Percentiles rank a stretch among this genome's conserved stretches.
Conservation (phyloP, 2,797 vertebrate genomes). For the Microchirus variegatus region DNA sequence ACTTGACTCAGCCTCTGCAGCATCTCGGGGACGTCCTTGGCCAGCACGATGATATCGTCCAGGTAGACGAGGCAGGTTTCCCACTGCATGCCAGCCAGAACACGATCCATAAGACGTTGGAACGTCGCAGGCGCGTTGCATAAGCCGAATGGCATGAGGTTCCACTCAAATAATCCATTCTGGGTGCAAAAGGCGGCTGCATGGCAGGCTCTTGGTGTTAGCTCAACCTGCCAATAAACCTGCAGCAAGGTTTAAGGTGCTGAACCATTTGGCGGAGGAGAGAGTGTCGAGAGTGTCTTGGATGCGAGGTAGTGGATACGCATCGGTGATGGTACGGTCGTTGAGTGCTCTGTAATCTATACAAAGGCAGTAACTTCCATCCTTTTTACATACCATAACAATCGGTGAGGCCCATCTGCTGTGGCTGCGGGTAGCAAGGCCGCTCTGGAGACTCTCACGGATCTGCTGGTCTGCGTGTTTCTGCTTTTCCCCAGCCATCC, state of each 20-base stretch:
- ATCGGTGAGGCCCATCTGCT: neutral
- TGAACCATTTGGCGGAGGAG: conserved; percentile 25
- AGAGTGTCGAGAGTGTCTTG: conserved; percentile 38
- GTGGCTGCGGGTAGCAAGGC: no score
- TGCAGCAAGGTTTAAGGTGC: conserved; percentile 16
- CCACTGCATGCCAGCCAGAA: conserved; percentile 15
- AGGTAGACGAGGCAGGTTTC: conserved; percentile 10
- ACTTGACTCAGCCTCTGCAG: neutral
- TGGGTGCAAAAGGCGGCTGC: conserved; percentile 15
- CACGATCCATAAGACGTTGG: neutral
- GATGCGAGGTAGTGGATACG: conserved; percentile 15
- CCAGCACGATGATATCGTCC: conserved; percentile 6
- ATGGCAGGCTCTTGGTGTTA: conserved; percentile 3
- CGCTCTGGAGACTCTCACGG: no score
- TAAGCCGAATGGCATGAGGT: neutral
- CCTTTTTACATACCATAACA: conserved; percentile 36
- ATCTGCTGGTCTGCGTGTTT: no score
- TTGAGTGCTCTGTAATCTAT: conserved; percentile 30
- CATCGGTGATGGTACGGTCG: conserved; percentile 4
- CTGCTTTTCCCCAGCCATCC: no score
- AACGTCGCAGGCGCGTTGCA: neutral
- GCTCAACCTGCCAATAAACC: neutral
- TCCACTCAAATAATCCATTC: neutral
- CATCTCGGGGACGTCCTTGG: neutral
- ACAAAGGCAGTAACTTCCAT: neutral